These are phyloP conservation scores for Herpailurus yagouaroundi DNA, from an alignment of 2,113 vertebrate genomes.

Conservation along the genomic window DNA sequence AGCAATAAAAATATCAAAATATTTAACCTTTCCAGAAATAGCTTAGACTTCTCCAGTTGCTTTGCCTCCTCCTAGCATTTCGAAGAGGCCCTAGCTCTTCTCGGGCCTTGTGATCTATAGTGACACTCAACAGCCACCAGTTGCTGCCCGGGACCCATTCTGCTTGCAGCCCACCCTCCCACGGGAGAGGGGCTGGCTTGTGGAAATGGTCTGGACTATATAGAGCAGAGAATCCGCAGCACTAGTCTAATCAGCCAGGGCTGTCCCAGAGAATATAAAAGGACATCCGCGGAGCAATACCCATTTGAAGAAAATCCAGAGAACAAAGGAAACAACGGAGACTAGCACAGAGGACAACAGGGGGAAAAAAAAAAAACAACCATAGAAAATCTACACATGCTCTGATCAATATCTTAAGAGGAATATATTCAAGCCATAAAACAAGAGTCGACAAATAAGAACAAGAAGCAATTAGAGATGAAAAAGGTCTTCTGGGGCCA, in stretches of 20 bases:
- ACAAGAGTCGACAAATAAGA: no score
- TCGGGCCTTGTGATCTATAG: not conserved
- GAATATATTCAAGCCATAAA: not conserved
- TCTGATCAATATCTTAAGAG: not conserved
- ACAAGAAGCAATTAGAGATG: not conserved
- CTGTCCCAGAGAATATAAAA: not conserved
- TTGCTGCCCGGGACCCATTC: not conserved
- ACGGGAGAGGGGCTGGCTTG: not conserved
- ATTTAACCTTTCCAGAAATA: not conserved
- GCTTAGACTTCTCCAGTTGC: not conserved
- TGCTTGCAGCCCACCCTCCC: not conserved
- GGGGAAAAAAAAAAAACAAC: not conserved
- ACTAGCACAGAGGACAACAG: not conserved
- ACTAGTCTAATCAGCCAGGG: not conserved
- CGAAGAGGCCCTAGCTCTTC: not conserved
- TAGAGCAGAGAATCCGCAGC: not conserved
- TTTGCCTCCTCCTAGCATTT: not conserved
- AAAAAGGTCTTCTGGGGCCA: not conserved
- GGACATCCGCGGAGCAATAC: not conserved
- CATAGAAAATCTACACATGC: not conserved
- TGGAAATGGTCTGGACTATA: accelerated
- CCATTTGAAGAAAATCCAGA: not conserved
- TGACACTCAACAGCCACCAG: not conserved
- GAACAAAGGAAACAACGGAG: not conserved
- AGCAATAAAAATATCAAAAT: not conserved